These are phyloP conservation scores for Blastobasis adustella DNA, from an alignment of 2,888 invertebrate genomes.

Conservation along the genomic window DNA sequence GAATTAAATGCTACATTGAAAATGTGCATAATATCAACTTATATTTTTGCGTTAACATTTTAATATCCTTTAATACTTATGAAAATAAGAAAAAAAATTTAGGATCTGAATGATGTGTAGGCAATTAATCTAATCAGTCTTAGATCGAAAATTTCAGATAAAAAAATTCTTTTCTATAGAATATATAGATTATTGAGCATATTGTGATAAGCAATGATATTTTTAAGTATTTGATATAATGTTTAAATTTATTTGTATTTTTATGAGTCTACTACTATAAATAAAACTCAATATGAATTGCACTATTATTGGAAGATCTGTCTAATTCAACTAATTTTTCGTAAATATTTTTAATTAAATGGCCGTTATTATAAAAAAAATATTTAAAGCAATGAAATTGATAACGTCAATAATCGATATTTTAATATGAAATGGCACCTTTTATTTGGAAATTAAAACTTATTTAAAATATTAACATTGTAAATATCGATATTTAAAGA, in stretches of 20 bases:
- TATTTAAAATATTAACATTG: neutral
- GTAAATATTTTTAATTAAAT: slow-evolving; percentile 2
- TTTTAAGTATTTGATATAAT: too few relatives aligned
- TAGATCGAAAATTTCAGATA: slow-evolving; percentile 52
- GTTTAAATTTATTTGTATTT: too few relatives aligned
- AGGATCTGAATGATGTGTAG: neutral
- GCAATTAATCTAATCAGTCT: slow-evolving; percentile 64
- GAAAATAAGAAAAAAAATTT: neutral
- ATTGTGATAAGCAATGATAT: slow-evolving; percentile 28
- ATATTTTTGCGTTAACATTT: too few relatives aligned
- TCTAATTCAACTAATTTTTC: slow-evolving; percentile 1
- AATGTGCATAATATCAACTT: too few relatives aligned
- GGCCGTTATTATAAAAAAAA: neutral
- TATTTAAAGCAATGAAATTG: neutral
- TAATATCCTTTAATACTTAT: neutral
- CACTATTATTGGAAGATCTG: neutral
- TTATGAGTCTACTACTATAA: too few relatives aligned
- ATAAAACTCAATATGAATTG: too few relatives aligned
- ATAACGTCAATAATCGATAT: slow-evolving; percentile 28
- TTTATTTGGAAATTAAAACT: slow-evolving; percentile 18
- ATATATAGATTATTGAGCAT: slow-evolving; percentile 43
- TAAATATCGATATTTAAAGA: slow-evolving; percentile 1
- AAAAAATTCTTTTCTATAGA: slow-evolving; percentile 19
- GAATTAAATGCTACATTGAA: too few relatives aligned
- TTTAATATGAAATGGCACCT: slow-evolving; percentile 33